phyloP scores from a whole-genome alignment of 2,888 invertebrate species.

The Ellobium chinense region DNA sequence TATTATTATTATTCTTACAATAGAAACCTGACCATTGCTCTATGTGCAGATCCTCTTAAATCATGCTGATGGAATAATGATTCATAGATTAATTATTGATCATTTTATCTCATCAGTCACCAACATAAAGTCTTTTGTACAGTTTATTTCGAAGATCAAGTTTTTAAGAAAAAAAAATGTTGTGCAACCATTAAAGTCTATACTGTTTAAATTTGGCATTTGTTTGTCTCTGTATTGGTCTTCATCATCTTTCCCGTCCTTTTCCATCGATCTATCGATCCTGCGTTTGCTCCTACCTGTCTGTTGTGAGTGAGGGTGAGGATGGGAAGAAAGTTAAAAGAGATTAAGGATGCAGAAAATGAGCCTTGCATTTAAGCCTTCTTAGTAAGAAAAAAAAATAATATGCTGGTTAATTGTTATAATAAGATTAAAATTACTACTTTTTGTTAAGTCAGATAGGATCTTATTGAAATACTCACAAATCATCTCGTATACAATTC shows the following conservation, averaged over 20 bases:
- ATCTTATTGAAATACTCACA: too few relatives aligned
- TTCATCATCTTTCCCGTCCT: not conserved
- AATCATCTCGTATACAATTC: too few relatives aligned
- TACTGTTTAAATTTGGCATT: not conserved
- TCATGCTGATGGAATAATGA: not conserved
- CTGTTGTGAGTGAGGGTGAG: too few relatives aligned
- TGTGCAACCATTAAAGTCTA: slow-evolving; percentile 15
- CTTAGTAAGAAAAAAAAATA: too few relatives aligned
- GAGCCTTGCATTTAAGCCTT: too few relatives aligned
- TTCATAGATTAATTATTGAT: slow-evolving; percentile 1
- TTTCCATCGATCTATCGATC: too few relatives aligned
- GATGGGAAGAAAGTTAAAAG: too few relatives aligned
- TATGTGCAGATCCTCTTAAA: not conserved
- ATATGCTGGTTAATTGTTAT: too few relatives aligned
- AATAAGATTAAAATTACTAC: too few relatives aligned
- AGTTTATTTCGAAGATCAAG: not conserved
- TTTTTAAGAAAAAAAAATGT: slow-evolving; percentile 5
- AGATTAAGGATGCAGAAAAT: too few relatives aligned
- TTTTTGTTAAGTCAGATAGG: too few relatives aligned
- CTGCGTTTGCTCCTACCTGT: too few relatives aligned
- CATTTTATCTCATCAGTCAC: not conserved
- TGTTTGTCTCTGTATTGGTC: not conserved
- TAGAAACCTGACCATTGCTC: not conserved
- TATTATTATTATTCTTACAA: not conserved
- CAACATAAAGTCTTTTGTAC: slow-evolving; percentile 18